Evolutionary conservation across 2,888 invertebrate genomes (phyloP), one percentile per base, ranked within the genome.

Genomic region (Acanthococcus lagerstroemiae): DNA sequence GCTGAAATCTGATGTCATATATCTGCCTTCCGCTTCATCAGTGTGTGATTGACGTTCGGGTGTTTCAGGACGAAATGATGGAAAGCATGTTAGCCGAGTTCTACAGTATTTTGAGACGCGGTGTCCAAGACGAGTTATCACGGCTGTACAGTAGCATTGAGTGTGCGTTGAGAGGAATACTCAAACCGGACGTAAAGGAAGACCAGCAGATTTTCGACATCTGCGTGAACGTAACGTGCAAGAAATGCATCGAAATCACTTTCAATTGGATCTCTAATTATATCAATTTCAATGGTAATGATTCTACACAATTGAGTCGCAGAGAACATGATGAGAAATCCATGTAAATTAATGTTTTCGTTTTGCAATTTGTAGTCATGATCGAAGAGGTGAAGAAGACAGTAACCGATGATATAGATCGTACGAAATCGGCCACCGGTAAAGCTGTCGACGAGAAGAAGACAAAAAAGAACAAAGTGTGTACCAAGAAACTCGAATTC

Each of bases 211-310:
- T 63, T n/a, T 26, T 63, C 17, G 25, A 63, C 19, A 54, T 63
- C 44, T 63, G 63, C 25, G 37, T 63, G 21, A 54, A 63, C 54
- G 50, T 63, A 9, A 30, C 63, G 21, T 63, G 63, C 44, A 27
- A 54, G 17, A 63, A 63, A 54, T 63, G 63, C 24, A 44, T 63
- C 1, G 63, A 63, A 44, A 63, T 63, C n/a, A 50, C 50, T 22
- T 63, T 54, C 17, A 63, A 63, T 52, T 63, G 63, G 63, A 63
- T 63, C n/a, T 63, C 54, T 44, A 63, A 63, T 24, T 63, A 63
- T 19, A 63, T 63, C 24, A 63, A 63, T 50, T 50, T 63, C 25
- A 24, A 63, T 37, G 54, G 63, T 63, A 48, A 25, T n/a, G 9
- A 25, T 19, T n/a, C n/a, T n/a, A n/a, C n/a, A n/a, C n/a, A n/a